Base-by-base conservation (phyloP, 2,797 vertebrate species). In the Amazona finschi region DNA sequence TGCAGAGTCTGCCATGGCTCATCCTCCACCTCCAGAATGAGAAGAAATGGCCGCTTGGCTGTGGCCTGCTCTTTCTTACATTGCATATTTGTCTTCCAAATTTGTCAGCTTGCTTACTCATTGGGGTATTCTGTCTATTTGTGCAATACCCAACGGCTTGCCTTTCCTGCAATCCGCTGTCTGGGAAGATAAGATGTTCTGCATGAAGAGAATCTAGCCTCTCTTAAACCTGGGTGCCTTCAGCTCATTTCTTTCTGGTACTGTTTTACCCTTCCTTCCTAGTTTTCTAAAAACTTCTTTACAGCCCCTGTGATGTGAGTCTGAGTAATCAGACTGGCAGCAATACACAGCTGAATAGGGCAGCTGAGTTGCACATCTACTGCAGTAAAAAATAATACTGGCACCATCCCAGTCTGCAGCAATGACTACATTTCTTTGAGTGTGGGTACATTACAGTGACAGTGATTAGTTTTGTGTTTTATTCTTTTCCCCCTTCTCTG, bases 241-340 rank as follows among this genome's bases (percentile, higher is more conserved):
- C 5, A 11, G 36, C 38, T 95, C 33, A 4, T 28, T 83, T 57
- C 36, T 71, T 75, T 49, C 31, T 89, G 58, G 30, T 24, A 38
- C 33, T 27, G 24, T 70, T 76, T 58, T n/a, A 57, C 20, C 21
- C 6, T 78, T 77, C 25, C 31, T 72, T 31, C 53, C 57, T 43
- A 66, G 22, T n/a, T 74, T 77, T 74, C 27, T 10, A 33, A 60
- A 64, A 72, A 15, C 24, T 49, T 73, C 13, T 33, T 15, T 60
- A 15, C 14, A 69, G n/a, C 4, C 50, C 12, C 39, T 44, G 72
- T 70, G 85, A 94, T 70, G 60, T 9, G 50, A 95, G 8, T 6
- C 53, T 4, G 46, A 49, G 62, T 79, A 89, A 82, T 85, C 5
- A 5, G 75, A 12, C 58, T 94, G 85, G 38, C 89, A 95, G 91